Evolutionary conservation across 2,888 invertebrate species (phyloP), one percentile per base, ranked within the genome.

Genomic region (Mythimna loreyi): DNA sequence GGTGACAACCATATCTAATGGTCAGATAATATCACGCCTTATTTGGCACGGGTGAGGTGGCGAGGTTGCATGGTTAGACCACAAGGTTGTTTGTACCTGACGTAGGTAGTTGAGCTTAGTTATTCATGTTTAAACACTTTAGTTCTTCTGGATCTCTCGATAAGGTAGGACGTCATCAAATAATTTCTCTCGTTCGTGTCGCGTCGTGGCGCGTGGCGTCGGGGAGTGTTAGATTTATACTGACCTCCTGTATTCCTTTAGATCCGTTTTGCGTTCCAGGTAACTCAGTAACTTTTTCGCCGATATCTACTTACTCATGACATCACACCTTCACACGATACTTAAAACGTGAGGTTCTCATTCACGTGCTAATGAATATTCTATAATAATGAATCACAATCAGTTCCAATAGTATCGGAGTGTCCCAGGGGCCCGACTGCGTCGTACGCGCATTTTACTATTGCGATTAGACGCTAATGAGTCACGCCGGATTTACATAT

Each of bases 401-500:
- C 68, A 47, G 67, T 72, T 81, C 68, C 69, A 69, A 75, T 82
- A 81, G 75, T 82, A 83, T 75, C 69, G 67, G 59, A 75, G 71
- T 74, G 80, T 78, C 68, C 76, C 68, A 75, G 75, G 78, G 81
- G 71, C 75, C 75, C 77, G 58, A 78, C 75, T 72, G 87, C 78
- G 52, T 79, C 77, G 87, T 87, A 86, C 84, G 81, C 83, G 80
- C 85, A 84, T 80, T 85, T 72, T 83, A 86, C 82, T 80, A 83
- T 86, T 86, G 86, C 85, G 84, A 87, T 88, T 81, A 85, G 73
- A 82, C 70, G 72, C 71, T 90, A 90, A 89, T 92, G 92, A 92
- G 80, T 93, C 93, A 92, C 87, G 82, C 85, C 85, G 86, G 88
- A 91, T 92, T 92, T 89, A 87, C 89, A 90, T 89, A 87, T 75